Evolutionary conservation across 2,888 invertebrate species (phyloP).

Genomic region (Drosophila eohydei): DNA sequence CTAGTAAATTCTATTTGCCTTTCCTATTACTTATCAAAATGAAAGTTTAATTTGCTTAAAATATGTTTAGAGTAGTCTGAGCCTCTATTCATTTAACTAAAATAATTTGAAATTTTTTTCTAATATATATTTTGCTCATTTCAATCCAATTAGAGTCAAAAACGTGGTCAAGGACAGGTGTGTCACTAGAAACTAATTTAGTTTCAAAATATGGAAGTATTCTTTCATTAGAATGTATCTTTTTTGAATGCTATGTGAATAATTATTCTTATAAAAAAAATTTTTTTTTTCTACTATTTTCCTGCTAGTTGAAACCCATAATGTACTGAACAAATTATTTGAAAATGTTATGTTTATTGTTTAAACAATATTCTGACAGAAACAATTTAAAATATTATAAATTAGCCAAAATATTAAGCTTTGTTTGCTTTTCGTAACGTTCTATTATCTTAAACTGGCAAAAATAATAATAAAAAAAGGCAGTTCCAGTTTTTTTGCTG

Average conservation of each 20-base stretch:
- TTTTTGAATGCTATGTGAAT: background rate
- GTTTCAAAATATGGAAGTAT: background rate
- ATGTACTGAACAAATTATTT: background rate
- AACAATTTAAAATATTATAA: background rate
- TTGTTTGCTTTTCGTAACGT: background rate
- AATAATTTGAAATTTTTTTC: too few relatives aligned
- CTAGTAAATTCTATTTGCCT: too few relatives aligned
- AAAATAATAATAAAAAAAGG: slow-evolving; percentile 1
- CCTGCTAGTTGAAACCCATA: background rate
- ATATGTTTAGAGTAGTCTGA: too few relatives aligned
- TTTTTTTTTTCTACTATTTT: background rate
- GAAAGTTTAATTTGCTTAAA: too few relatives aligned
- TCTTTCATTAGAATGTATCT: background rate
- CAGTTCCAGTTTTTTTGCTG: slow-evolving; percentile 1
- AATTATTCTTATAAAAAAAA: background rate
- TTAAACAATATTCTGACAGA: background rate
- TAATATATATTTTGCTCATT: too few relatives aligned
- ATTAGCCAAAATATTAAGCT: background rate
- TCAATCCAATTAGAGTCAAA: too few relatives aligned
- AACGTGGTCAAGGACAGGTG: too few relatives aligned
- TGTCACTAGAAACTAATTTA: too few relatives aligned
- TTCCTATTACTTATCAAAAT: too few relatives aligned
- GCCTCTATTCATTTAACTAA: too few relatives aligned
- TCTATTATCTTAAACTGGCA: background rate
- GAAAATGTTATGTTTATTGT: background rate